These are phyloP conservation scores for Hystrix brachyura DNA, from an alignment of 2,113 vertebrate species.

Conservation along the genomic window DNA sequence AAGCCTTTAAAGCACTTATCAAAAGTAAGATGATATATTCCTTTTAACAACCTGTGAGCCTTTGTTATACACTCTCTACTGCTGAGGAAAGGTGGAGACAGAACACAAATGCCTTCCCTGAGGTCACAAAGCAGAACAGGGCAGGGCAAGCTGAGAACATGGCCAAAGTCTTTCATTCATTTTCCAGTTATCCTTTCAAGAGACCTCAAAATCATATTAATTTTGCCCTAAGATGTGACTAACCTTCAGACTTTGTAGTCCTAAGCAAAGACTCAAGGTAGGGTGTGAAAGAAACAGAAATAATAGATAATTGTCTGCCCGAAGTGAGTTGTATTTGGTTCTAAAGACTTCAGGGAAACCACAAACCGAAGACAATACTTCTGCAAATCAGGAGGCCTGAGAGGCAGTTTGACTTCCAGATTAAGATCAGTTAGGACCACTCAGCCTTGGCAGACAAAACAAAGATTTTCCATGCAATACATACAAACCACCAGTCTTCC, in stretches of 20 bases:
- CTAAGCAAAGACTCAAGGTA: constrained; percentile 9
- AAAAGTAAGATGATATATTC: constrained; percentile 49
- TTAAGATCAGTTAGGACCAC: constrained; percentile 45
- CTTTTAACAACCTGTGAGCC: background rate
- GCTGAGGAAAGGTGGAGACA: constrained; percentile 31
- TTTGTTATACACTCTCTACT: constrained; percentile 23
- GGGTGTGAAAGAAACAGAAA: constrained; percentile 11
- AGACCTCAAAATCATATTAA: constrained; percentile 28
- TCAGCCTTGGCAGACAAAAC: constrained; percentile 3
- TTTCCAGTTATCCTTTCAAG: constrained; percentile 30
- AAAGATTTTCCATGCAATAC: constrained; percentile 62
- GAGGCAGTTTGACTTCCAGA: constrained; percentile 58
- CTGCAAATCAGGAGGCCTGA: background rate
- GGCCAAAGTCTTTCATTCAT: background rate
- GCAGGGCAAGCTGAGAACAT: background rate
- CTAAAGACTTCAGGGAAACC: constrained; percentile 54
- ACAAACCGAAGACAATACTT: constrained; percentile 33
- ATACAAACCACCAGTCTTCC: constrained; percentile 24
- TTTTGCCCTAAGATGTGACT: constrained; percentile 17
- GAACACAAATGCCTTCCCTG: background rate
- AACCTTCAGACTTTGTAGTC: constrained; percentile 37
- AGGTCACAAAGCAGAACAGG: background rate
- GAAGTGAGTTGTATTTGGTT: constrained; percentile 61
- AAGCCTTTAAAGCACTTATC: constrained; percentile 51
- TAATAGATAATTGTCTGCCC: constrained; percentile 14